Base-by-base conservation (phyloP, 2,113 vertebrate genomes). In the Peromyscus maniculatus region DNA sequence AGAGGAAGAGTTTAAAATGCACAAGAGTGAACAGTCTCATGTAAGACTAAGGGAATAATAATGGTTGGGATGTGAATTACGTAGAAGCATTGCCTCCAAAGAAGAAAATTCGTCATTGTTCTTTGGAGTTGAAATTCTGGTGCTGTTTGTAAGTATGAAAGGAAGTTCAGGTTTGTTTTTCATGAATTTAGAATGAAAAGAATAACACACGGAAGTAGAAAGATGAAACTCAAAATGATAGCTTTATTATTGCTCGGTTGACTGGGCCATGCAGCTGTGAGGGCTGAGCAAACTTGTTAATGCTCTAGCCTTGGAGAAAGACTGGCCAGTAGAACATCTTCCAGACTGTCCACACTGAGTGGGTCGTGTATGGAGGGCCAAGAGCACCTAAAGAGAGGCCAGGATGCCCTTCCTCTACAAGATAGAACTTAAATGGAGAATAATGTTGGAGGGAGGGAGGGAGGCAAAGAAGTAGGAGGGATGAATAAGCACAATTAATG, bases 141-240 rank as follows among this genome's bases (percentile, higher is more conserved):
- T 69, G 16, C 21, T 77, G 3, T 57, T 87, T 78, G 83, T 10
- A 96, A 67, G 91, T 74, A 59, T 78, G 43, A 77, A 92, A 64
- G 69, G 24, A 64, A 74, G 1, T 21, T 24, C 36, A 16, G 7
- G 7, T 7, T 4, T 43, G 22, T 69, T 62, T 43, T 2, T 49
- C 46, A 19, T 93, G 57, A 91, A 17, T 79, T 96, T 46, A 87
- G 24, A 80, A 80, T 52, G 19, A 86, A 89, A 49, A 91, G 36
- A 52, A 33, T 7, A 80, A 72, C 31, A 74, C 24, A 71, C 0
- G 36, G 64, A 88, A 84, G 22, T 7, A 92, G 67, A 90, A 71
- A 66, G 36, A 86, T 62, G 33, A 87, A 92, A 75, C 5, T 43
- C 46, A 89, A n/a, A 28, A 19, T 49, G 46, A 31, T 62, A 62